Conservation (phyloP, 1,140 invertebrate genomes). For the Rhagoletis pomonella region DNA sequence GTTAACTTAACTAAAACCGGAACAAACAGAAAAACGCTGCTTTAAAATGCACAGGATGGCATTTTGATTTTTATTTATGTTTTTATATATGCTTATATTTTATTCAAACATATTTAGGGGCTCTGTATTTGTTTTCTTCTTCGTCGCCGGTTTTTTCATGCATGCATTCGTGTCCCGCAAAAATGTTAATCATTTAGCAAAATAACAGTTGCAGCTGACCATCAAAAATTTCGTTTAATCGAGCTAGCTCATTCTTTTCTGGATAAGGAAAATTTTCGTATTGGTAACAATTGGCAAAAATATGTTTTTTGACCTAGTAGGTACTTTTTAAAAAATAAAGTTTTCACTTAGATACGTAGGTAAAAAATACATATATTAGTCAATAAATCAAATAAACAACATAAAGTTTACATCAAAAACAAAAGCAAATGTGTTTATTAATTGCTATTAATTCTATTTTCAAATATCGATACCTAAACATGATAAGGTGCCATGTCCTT, state of each 20-base stretch:
- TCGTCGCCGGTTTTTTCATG: not conserved
- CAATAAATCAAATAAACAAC: conserved; percentile 5
- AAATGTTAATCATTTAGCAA: not conserved
- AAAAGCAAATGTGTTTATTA: not conserved
- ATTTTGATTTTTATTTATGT: not conserved
- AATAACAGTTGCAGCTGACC: not conserved
- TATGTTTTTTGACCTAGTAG: too few species aligned
- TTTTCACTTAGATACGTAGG: not conserved
- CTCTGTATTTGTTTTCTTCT: not conserved
- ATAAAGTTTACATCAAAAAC: conserved; percentile 21
- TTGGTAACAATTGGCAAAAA: not conserved
- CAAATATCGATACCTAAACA: not conserved
- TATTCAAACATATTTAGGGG: not conserved
- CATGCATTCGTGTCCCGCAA: not conserved
- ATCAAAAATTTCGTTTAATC: not conserved
- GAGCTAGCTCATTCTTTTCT: not conserved
- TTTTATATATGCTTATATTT: not conserved
- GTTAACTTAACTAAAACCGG: conserved; percentile 59
- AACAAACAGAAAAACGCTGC: not conserved
- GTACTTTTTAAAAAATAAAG: too few species aligned
- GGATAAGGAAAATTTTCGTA: not conserved
- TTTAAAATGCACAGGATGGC: not conserved
- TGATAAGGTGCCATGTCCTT: too few species aligned
- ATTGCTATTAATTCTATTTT: not conserved
- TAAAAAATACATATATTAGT: not conserved